phyloP scores from a whole-genome alignment of 2,113 vertebrate species.

The Scalopus aquaticus region DNA sequence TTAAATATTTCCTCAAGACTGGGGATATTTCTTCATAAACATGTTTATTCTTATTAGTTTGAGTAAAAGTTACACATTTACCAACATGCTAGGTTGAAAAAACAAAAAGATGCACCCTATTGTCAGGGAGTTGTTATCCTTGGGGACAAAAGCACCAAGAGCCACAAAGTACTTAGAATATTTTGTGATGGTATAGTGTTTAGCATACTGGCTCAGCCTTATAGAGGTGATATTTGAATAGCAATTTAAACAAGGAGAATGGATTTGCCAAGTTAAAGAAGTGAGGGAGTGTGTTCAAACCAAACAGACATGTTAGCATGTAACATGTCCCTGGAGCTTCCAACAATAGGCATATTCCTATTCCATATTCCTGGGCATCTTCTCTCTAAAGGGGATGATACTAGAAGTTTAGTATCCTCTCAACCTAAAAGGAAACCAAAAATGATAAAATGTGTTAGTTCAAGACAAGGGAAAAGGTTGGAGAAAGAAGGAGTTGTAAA shows the following conservation, averaged over 20 bases:
- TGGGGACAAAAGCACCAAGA: neutral
- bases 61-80: slow-evolving; percentile 1
- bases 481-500: neutral
- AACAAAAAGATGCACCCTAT: neutral
- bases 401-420: neutral
- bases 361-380: no score
- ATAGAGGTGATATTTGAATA: neutral
- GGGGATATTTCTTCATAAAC: neutral
- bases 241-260: neutral
- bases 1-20: neutral
- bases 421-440: neutral
- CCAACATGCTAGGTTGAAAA: neutral
- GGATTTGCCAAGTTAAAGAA: neutral
- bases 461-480: neutral
- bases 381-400: neutral
- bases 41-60: neutral
- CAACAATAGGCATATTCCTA: fast-evolving
- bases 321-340: neutral
- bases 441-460: neutral
- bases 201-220: neutral
- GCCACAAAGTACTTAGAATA: neutral
- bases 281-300: neutral
- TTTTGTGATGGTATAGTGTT: neutral
- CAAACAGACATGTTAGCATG: neutral
- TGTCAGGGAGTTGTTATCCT: neutral